Conservation (phyloP, 2,888 invertebrate species). For the Euphydryas editha region DNA sequence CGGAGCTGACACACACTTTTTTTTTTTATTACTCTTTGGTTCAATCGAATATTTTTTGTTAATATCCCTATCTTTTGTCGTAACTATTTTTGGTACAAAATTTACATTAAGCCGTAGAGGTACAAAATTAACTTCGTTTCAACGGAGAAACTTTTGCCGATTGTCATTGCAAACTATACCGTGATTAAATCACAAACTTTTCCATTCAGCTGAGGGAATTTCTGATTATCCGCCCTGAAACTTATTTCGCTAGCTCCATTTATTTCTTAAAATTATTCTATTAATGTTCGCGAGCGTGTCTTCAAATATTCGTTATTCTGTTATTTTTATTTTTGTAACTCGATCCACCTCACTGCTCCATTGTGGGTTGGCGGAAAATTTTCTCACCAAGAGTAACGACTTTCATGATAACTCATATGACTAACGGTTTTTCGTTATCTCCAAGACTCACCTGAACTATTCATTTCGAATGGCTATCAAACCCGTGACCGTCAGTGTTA, state of each 20-base stretch:
- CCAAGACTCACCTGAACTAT: too few relatives aligned
- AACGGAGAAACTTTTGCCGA: slow-evolving; percentile 27
- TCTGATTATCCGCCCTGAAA: slow-evolving; percentile 18
- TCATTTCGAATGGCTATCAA: too few relatives aligned
- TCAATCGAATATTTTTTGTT: not conserved
- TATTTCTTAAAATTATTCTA: slow-evolving; percentile 19
- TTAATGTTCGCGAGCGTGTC: not conserved
- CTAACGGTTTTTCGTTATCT: too few relatives aligned
- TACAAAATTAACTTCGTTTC: slow-evolving; percentile 31
- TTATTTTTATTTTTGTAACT: too few relatives aligned
- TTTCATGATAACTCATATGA: too few relatives aligned
- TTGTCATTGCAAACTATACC: slow-evolving; percentile 35
- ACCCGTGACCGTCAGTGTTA: too few relatives aligned
- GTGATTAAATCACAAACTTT: slow-evolving; percentile 37
- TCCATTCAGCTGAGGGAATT: slow-evolving; percentile 22
- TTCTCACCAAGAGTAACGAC: too few relatives aligned
- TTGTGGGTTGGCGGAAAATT: too few relatives aligned
- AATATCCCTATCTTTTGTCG: not conserved
- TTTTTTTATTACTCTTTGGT: too few relatives aligned
- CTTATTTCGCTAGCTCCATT: slow-evolving; percentile 12
- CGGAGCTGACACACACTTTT: too few relatives aligned
- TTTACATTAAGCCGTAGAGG: slow-evolving; percentile 17
- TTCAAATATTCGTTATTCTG: too few relatives aligned
- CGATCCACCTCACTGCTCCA: too few relatives aligned
- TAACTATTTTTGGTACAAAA: not conserved